These are phyloP conservation scores for Odontothrips loti DNA, from an alignment of 2,888 invertebrate genomes.

Conservation along the genomic window DNA sequence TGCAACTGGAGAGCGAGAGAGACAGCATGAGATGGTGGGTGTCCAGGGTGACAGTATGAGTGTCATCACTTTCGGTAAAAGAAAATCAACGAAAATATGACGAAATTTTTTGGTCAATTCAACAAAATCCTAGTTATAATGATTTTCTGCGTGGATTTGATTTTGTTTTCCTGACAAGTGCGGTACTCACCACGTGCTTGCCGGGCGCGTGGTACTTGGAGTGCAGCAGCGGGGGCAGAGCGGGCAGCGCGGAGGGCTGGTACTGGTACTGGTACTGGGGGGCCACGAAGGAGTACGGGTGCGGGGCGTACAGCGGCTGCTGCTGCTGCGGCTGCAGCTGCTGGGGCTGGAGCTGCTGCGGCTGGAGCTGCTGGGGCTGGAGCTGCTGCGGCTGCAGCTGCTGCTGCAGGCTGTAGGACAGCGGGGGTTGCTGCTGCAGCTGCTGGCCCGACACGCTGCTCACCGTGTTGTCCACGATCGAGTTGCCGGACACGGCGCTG, in stretches of 20 bases:
- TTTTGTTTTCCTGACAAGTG: not conserved
- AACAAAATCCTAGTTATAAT: too few relatives aligned
- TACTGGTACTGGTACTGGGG: slow-evolving; percentile 15
- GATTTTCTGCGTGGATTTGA: too few relatives aligned
- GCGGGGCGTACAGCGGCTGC: slow-evolving; percentile 6
- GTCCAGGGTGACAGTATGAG: too few relatives aligned
- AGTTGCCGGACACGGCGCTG: slow-evolving; percentile 11
- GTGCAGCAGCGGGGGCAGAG: not conserved
- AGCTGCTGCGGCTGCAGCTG: not conserved
- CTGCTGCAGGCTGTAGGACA: not conserved
- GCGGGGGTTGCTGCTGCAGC: not conserved
- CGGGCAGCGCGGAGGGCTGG: not conserved
- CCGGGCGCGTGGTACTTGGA: slow-evolving; percentile 18
- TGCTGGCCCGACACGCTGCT: not conserved
- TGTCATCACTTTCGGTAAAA: too few relatives aligned
- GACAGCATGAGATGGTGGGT: too few relatives aligned
- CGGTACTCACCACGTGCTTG: slow-evolving; percentile 17
- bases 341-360: not conserved
- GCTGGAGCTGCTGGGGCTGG: not conserved
- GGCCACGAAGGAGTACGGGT: slow-evolving; percentile 14
- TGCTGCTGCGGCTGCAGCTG: not conserved
- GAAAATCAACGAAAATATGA: too few relatives aligned
- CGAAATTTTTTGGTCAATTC: too few relatives aligned
- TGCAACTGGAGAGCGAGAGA: not conserved
- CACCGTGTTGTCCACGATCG: slow-evolving; percentile 14